Percentiles rank a stretch among this genome's conserved stretches.
phyloP scores from a whole-genome alignment of 2,797 vertebrate genomes.

The Pseudopleuronectes americanus region DNA sequence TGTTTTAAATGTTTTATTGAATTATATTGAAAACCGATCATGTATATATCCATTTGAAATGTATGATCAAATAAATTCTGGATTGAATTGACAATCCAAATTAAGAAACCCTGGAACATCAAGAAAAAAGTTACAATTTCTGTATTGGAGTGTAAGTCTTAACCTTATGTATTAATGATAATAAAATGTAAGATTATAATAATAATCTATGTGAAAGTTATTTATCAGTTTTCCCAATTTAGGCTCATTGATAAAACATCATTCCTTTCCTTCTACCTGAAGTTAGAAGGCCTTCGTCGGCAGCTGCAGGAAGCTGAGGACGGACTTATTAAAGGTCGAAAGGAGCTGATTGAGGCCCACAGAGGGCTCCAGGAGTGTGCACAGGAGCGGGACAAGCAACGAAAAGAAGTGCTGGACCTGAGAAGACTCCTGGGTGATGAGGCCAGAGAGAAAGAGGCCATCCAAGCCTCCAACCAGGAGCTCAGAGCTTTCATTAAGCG shows the following conservation, averaged over 20 bases:
- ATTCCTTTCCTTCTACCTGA: slow-evolving; percentile 25
- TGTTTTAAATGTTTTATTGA: slow-evolving; percentile 3
- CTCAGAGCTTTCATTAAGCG: slow-evolving; percentile 81
- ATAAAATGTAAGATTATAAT: background rate
- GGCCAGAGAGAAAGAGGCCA: slow-evolving; percentile 80
- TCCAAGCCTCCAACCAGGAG: slow-evolving; percentile 83
- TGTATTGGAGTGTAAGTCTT: background rate
- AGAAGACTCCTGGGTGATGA: slow-evolving; percentile 75
- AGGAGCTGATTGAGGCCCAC: slow-evolving; percentile 82
- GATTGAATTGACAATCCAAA: slow-evolving; percentile 11
- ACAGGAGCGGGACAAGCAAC: slow-evolving; percentile 76
- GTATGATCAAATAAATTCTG: background rate
- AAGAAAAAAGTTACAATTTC: background rate
- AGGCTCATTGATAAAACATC: slow-evolving; percentile 2
- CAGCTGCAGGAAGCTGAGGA: slow-evolving; percentile 80
- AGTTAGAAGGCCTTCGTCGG: slow-evolving; percentile 80
- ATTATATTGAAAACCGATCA: slow-evolving; percentile 24
- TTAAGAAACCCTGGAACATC: background rate
- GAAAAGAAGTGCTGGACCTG: slow-evolving; percentile 81
- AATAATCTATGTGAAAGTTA: background rate
- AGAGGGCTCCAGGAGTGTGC: slow-evolving; percentile 76
- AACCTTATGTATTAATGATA: background rate
- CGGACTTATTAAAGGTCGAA: slow-evolving; percentile 61
- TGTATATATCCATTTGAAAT: slow-evolving; percentile 5
- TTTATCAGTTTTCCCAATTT: slow-evolving; percentile 4